phyloP scores from a whole-genome alignment of 2,888 invertebrate genomes.

The Pterostichus niger region DNA sequence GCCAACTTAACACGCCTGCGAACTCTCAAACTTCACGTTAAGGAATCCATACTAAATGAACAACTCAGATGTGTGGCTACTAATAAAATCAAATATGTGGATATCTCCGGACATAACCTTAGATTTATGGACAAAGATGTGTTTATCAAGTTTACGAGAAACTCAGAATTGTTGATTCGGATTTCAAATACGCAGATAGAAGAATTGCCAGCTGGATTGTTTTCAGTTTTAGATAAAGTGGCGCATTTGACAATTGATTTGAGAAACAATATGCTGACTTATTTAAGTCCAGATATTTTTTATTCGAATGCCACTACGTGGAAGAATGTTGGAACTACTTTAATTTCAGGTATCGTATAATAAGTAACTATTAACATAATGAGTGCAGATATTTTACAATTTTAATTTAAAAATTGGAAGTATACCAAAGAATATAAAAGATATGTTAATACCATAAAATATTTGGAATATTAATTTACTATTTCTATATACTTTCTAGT shows the following conservation, averaged over 20 bases:
- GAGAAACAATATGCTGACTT: conserved; percentile 88
- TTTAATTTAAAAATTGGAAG: no score
- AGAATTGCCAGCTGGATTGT: conserved; percentile 89
- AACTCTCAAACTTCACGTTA: conserved; percentile 87
- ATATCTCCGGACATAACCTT: conserved; percentile 88
- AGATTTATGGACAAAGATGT: conserved; percentile 88
- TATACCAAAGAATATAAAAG: no score
- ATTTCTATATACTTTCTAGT: no score
- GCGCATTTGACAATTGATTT: conserved; percentile 91
- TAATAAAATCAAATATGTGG: conserved; percentile 88
- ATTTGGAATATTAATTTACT: no score
- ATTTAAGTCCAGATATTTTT: conserved; percentile 90
- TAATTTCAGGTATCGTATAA: conserved; percentile 84
- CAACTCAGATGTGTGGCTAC: conserved; percentile 89
- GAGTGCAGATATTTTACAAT: no score
- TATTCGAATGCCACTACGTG: conserved; percentile 92
- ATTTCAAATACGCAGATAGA: conserved; percentile 89
- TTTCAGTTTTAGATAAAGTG: conserved; percentile 87
- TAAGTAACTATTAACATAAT: no score
- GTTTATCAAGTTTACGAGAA: conserved; percentile 86
- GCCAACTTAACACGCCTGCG: conserved; percentile 86
- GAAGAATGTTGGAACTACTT: conserved; percentile 93
- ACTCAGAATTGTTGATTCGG: conserved; percentile 87
- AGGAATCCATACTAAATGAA: conserved; percentile 85
- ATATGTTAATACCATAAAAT: no score